Evolutionary conservation across 2,797 vertebrate species (phyloP), one percentile per base, ranked within the genome.

Genomic region (Lepus townsendii): DNA sequence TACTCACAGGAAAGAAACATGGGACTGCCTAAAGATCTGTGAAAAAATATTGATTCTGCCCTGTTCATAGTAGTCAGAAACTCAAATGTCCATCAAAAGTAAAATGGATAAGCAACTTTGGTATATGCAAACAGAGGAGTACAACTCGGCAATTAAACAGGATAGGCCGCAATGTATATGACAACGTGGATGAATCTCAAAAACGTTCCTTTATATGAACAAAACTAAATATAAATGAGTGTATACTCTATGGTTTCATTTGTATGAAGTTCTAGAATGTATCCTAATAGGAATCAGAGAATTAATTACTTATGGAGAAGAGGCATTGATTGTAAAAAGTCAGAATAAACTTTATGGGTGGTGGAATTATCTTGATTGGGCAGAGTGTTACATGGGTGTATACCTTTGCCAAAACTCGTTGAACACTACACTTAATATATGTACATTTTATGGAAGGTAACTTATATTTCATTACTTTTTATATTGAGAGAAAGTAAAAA

Each of bases 21-120:
- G 71, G 47, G n/a, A 62, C 20, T 83, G 22, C 42, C 57, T 90
- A 94, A 95, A 63, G 38, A 88, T 54, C 60, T 80, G 32, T 38
- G 68, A 11, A 86, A 76, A 38, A 92, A 83, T 85, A 96, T 79
- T 71, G 94, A 91, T 68, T 93, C 52, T 89, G 12, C 17, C 72
- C 85, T 75, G 85, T 94, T 85, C 42, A 73, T 42, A 91, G 26
- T 63, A 79, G 24, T 35, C 76, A 63, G 73, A 27, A 79, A 83
- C 32, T 69, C 80, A 90, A 91, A 54, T 11, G 35, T 60, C 17
- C 19, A 57, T 76, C 65, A 92, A 60, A 7, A 68, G 26, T 32
- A 91, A 6, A 78, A 88, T 63, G 13, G n/a, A 72, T 62, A 63
- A 65, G 52, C 19, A n/a, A 80, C 82, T 89, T 73, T 77, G 20